A percentile compares a stretch with the other conserved stretches of the same genome.
These are phyloP conservation scores for Elgonia sp. DNA, from an alignment of 2,888 invertebrate species.

Conservation along the genomic window DNA sequence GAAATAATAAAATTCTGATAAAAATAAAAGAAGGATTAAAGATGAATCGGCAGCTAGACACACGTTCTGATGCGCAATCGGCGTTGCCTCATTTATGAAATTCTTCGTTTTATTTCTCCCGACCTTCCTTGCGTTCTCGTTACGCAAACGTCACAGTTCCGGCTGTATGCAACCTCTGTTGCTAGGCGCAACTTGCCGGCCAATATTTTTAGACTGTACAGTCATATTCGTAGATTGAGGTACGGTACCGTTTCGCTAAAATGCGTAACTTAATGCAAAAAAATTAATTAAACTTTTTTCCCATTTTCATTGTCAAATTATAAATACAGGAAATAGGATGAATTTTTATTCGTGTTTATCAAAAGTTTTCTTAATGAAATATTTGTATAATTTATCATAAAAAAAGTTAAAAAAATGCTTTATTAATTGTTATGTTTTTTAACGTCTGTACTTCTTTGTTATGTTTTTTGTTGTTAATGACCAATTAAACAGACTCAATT, in stretches of 20 bases:
- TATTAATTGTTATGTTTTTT: too few species aligned
- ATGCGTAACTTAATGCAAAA: constrained; percentile 32
- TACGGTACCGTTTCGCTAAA: constrained; percentile 60
- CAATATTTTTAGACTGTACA: constrained; percentile 84
- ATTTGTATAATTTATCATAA: too few species aligned
- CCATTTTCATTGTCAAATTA: not conserved
- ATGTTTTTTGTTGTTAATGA: too few species aligned
- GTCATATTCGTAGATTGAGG: constrained; percentile 79
- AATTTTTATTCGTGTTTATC: too few species aligned
- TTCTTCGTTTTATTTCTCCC: constrained; percentile 76
- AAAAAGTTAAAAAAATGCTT: too few species aligned
- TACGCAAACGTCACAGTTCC: constrained; percentile 81
- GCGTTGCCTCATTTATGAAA: constrained; percentile 75
- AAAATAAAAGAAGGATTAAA: constrained; percentile 42
- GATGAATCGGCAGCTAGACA: constrained; percentile 55
- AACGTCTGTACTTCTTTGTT: too few species aligned
- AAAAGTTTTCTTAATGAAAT: too few species aligned
- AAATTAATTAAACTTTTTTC: not conserved
- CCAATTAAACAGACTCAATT: too few species aligned
- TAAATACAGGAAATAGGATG: not conserved
- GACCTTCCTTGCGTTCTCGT: constrained; percentile 80
- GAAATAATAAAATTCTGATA: constrained; percentile 30
- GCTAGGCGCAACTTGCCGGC: constrained; percentile 84
- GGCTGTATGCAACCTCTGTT: constrained; percentile 84
- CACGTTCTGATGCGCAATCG: constrained; percentile 52